Base-by-base conservation (phyloP, 2,797 vertebrate species). In the Characodon lateralis region DNA sequence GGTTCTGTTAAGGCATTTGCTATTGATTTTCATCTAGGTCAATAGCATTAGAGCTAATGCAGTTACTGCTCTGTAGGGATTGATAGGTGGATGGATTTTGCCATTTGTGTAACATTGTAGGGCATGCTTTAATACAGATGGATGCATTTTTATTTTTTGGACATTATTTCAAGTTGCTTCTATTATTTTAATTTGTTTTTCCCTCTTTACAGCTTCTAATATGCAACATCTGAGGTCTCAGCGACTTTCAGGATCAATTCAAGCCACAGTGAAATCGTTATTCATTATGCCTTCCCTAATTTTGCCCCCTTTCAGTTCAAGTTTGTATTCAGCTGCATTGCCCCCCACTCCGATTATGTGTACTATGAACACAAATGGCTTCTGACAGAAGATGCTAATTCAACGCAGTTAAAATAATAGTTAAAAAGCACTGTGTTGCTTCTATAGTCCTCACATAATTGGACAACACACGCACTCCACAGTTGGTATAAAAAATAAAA, bases 361-460 rank as follows among this genome's bases (percentile, higher is more conserved):
- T 35, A 56, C 81, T 77, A 76, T 43, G 35, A 87, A 83, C 78
- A 78, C 65, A 55, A 73, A 75, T 63, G 53, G 66, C 53, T 74
- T 78, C 58, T 80, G 74, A 92, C 84, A 76, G 73, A 79, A 79
- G 79, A 87, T 82, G 70, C 73, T 85, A 82, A 88, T 89, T 89
- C 79, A 89, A 73, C 76, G 77, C 79, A 83, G 82, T 85, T 70
- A 51, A 72, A 78, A 82, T 72, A 85, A 71, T 28, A 72, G 59
- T 71, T 31, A 68, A 78, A 20, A 55, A 8, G 73, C 16, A 77
- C 46, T 71, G 53, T 6, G 1, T 14, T 73, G 50, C 61, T 85
- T 76, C 31, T 6, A 26, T 78, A 82, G 71, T 43, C 43, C 72
- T 72, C 66, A 12, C 46, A 56, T 4, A 12, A 65, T 41, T 26